These are phyloP conservation scores for Nasonovia ribisnigri DNA, from an alignment of 2,888 invertebrate genomes.

Conservation along the genomic window DNA sequence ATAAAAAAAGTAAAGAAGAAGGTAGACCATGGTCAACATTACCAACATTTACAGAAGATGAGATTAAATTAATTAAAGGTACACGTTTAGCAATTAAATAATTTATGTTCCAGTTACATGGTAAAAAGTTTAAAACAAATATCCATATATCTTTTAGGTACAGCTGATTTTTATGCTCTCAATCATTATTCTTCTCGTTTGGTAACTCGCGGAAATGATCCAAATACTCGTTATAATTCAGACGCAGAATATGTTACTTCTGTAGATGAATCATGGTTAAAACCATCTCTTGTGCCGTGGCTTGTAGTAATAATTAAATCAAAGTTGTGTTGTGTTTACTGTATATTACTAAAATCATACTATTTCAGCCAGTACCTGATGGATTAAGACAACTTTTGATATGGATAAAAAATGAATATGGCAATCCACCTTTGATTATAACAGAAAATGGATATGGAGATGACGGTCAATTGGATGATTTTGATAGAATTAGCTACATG, in stretches of 20 bases:
- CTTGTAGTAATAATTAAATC: conserved; percentile 70
- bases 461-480: conserved; percentile 69
- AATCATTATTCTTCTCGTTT: conserved; percentile 80
- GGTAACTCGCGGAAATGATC: conserved; percentile 68
- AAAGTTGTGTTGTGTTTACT: neutral
- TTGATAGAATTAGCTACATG: conserved; percentile 65
- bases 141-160: conserved; percentile 70
- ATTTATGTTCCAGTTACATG: neutral
- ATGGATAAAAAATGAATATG: conserved; percentile 70
- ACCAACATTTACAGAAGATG: conserved; percentile 72
- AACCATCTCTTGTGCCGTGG: conserved; percentile 73
- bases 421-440: conserved; percentile 69
- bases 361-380: conserved; percentile 71
- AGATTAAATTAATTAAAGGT: conserved; percentile 74
- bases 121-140: neutral
- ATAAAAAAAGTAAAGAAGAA: conserved; percentile 71
- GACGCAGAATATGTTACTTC: conserved; percentile 68
- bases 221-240: conserved; percentile 58
- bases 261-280: conserved; percentile 73
- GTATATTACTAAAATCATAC: neutral
- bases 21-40: conserved; percentile 71
- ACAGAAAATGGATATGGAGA: conserved; percentile 72
- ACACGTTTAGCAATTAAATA: neutral
- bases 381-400: conserved; percentile 71
- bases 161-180: conserved; percentile 81